Evolutionary conservation across 2,797 vertebrate genomes (phyloP).

Genomic region (Alfaro cultratus): DNA sequence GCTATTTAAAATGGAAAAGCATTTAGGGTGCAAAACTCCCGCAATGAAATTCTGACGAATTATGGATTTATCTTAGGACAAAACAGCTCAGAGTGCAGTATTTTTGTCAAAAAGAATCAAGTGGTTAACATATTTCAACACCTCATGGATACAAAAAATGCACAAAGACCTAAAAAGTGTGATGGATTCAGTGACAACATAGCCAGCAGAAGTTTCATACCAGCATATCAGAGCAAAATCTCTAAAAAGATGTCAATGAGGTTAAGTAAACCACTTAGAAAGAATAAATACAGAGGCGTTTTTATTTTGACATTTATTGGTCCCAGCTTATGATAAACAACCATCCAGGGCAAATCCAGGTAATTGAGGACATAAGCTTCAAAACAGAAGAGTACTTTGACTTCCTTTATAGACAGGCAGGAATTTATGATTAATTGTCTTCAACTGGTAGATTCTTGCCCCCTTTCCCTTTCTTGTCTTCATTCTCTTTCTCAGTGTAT

Average conservation of each 20-base stretch:
- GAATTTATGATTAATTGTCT: constrained; percentile 81
- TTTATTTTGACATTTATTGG: constrained; percentile 61
- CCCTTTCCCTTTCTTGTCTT: constrained; percentile 18
- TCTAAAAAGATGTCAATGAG: constrained; percentile 32
- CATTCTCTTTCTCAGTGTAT: constrained; percentile 24
- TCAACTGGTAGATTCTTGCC: constrained; percentile 72
- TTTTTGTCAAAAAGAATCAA: background rate
- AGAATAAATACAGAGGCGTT: constrained; percentile 46
- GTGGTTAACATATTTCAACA: background rate
- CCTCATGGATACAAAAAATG: background rate
- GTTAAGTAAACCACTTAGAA: constrained; percentile 60
- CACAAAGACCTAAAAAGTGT: background rate
- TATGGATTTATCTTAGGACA: background rate
- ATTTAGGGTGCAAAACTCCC: background rate
- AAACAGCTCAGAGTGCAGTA: background rate
- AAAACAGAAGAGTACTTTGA: constrained; percentile 74
- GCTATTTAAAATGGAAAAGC: background rate
- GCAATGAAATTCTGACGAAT: background rate
- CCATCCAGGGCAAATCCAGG: constrained; percentile 62
- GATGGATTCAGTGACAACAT: constrained; percentile 11
- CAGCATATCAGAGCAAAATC: constrained; percentile 11
- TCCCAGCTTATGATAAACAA: constrained; percentile 65
- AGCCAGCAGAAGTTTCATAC: constrained; percentile 14
- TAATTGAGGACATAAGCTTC: constrained; percentile 73
- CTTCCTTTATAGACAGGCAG: constrained; percentile 71